Evolutionary conservation across 1,140 invertebrate species (phyloP), one percentile per base, ranked within the genome.

Genomic region (Leptopilina boulardi): DNA sequence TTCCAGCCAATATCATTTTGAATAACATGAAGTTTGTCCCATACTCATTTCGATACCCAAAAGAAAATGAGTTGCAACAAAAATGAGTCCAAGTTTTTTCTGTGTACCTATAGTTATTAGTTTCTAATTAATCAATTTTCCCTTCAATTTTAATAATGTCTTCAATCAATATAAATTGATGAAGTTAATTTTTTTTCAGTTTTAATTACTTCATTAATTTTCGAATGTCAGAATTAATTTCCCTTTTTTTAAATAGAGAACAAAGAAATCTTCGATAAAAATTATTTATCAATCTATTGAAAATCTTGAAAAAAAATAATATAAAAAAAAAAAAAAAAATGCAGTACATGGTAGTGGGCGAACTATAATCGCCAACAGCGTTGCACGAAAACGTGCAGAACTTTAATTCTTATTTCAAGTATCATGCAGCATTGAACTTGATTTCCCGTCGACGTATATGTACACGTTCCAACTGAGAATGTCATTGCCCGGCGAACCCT

Each of bases 381-480:
- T 66, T 71, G 70, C 18, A 79, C 71, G 77, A 76, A 82, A 77
- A 73, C 75, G 76, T 73, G 56, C 72, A 51, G 19, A 73, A 66
- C 23, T 79, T 77, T 78, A 77, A 81, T 80, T 74, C 51, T 79
- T 81, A 75, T 84, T 76, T 70, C 71, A 54, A 66, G 26, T 66
- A 26, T 80, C 71, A 75, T 77, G 82, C 80, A 80, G 80, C 83
- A 83, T 85, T 85, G 83, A 85, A 85, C 84, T 85, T 85, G 83
- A 85, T 85, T 85, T 84, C 77, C 82, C 84, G 75, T 51, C 72
- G 73, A 71, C 23, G 72, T 71, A 70, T 47, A 74, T 51, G 74
- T 78, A 78, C 77, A 82, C 82, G 83, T 84, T 78, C 82, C 77
- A 74, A 83, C 80, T 83, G 82, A 77, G 76, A 76, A 70, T 77